Evolutionary conservation across 2,797 vertebrate species (phyloP), one percentile per base, ranked within the genome.

Genomic region (Parambassis ranga): DNA sequence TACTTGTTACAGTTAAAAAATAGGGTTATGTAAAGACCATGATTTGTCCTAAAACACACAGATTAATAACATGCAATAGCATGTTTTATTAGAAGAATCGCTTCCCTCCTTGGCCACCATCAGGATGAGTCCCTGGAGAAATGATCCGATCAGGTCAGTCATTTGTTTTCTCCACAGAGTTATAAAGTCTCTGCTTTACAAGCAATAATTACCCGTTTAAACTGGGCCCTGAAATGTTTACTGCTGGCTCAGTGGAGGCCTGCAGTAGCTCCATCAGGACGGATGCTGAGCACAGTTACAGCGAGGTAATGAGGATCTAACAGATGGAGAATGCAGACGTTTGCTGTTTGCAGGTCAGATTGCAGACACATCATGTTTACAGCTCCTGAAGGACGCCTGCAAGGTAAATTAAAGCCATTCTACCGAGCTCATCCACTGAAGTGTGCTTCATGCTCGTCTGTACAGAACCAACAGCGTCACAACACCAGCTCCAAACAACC

Each of bases 351-450:
- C 18, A 0, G 53, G 51, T 65, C 47, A 51, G 61, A 28, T 32
- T 82, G 82, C 81, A 72, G 49, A 71, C 65, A 2, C 69, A 14
- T 70, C 60, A 55, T 59, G 68, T 83, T 81, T 74, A 81, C 66
- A 4, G 71, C 64, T 72, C 71, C 66, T 60, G 18, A 1, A 51
- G 70, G 76, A 80, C 0, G 42, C 48, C 70, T 58, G 42, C 62
- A 2, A 15, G 46, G 58, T 56, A 77, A 83, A 88, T 89, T 72
- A 79, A 84, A 83, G 47, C 57, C 71, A 37, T 47, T 77, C 59
- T 6, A 14, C 43, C n/a, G n/a, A n/a, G n/a, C n/a, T 51, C 49
- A n/a, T 51, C 24, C 24, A 16, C 37, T 27, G 27, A 43, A 24
- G 44, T 31, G 51, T 23, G 39, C 51, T 52, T 47, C 41, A 11